A percentile compares a stretch with the other conserved stretches of the same genome.
These are phyloP conservation scores for Acrocephalus kingi DNA, from an alignment of 2,113 vertebrate species.

Conservation along the genomic window DNA sequence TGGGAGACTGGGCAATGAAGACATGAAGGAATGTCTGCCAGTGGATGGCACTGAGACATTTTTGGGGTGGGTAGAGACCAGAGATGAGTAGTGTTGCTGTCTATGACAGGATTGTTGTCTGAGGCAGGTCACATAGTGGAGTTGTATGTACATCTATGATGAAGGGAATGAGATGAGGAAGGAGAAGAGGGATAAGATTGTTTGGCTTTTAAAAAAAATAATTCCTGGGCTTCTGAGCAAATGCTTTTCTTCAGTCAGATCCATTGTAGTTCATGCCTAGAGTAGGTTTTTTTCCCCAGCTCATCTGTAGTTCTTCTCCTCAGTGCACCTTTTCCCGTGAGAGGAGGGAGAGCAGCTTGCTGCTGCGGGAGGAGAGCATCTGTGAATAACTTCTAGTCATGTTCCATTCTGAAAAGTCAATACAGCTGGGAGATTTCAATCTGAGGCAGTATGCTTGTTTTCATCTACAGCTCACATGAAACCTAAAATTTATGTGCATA, in stretches of 20 bases:
- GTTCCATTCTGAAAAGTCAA: slow-evolving; percentile 55
- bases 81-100: not conserved
- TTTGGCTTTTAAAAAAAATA: not conserved
- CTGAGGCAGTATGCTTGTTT: slow-evolving; percentile 48
- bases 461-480: slow-evolving; percentile 32
- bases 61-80: not conserved
- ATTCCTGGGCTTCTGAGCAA: not conserved
- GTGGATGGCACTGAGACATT: not conserved
- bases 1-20: not conserved
- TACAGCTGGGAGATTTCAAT: slow-evolving; percentile 54
- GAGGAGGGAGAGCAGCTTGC: slow-evolving; percentile 41
- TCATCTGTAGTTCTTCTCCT: not conserved
- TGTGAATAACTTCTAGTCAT: slow-evolving; percentile 45
- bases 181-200: not conserved
- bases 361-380: slow-evolving; percentile 1
- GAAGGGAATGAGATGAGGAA: not conserved
- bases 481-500: slow-evolving; percentile 56
- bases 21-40: not conserved
- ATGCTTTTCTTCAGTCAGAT: not conserved
- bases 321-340: not conserved
- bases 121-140: not conserved
- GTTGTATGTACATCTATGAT: accelerated
- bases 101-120: not conserved
- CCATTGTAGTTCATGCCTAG: not conserved
- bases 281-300: not conserved